These are phyloP conservation scores for Scaptomyza reducta DNA, from an alignment of 2,888 invertebrate genomes.

Conservation along the genomic window DNA sequence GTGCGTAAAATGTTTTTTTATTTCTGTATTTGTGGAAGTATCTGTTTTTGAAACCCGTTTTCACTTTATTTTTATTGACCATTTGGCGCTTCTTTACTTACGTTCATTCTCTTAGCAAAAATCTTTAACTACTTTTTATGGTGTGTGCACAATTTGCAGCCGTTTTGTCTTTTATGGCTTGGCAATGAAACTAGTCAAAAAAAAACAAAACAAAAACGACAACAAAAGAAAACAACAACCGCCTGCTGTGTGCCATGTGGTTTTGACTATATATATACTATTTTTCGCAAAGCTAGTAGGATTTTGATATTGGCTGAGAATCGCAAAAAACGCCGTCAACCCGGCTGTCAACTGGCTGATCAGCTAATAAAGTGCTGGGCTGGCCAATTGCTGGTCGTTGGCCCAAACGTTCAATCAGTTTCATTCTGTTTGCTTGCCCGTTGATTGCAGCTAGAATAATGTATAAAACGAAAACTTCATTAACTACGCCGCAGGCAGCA, in stretches of 20 bases:
- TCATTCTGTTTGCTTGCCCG: conserved; percentile 37
- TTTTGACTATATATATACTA: conserved; percentile 49
- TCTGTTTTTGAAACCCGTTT: conserved; percentile 67
- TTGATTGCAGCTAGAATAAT: conserved; percentile 21
- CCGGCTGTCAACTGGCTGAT: conserved; percentile 17
- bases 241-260: conserved; percentile 47
- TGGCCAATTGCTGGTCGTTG: conserved; percentile 45
- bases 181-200: conserved; percentile 67
- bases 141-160: conserved; percentile 57
- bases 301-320: conserved; percentile 48
- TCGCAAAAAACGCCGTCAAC: conserved; percentile 3
- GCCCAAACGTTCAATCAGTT: conserved; percentile 47
- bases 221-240: conserved; percentile 15
- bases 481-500: conserved; percentile 29
- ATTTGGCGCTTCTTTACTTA: conserved; percentile 70
- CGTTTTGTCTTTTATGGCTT: conserved; percentile 55
- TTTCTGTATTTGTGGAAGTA: not conserved
- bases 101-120: conserved; percentile 51
- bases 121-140: conserved; percentile 63
- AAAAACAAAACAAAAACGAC: conserved; percentile 7
- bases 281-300: conserved; percentile 37
- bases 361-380: conserved; percentile 41
- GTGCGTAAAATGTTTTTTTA: not conserved
- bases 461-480: conserved; percentile 26
- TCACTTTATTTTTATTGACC: conserved; percentile 72